Percentiles rank a stretch among this genome's conserved stretches.
Evolutionary conservation across 2,113 vertebrate species (phyloP).

Genomic region (Coptodon rendalli): DNA sequence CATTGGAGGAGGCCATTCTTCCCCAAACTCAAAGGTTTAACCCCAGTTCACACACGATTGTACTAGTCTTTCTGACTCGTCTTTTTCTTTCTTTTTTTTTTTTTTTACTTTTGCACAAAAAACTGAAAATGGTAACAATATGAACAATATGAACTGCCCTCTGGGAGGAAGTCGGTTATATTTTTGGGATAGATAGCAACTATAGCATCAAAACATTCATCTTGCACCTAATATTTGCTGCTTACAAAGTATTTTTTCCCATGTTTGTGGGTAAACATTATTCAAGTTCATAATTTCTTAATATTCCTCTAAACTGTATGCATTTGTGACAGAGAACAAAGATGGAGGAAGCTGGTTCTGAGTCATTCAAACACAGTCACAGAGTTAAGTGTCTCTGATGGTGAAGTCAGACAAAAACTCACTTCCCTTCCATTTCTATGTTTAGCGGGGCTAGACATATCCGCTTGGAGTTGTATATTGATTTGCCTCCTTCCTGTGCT

Average conservation of each 20-base stretch:
- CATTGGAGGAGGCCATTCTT: accelerated
- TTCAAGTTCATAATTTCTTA: not conserved
- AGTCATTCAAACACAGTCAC: not conserved
- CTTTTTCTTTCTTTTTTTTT: accelerated
- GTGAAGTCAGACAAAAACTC: not conserved
- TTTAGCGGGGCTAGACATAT: not conserved
- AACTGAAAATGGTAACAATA: not conserved
- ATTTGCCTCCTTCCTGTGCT: not conserved
- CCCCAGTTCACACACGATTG: not conserved
- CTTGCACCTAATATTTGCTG: not conserved
- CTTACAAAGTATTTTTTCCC: not conserved
- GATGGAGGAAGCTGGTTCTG: not conserved
- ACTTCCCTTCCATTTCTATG: not conserved
- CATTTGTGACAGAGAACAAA: not conserved
- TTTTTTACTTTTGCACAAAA: not conserved
- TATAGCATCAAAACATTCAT: not conserved
- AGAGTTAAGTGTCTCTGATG: not conserved
- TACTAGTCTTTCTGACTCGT: accelerated
- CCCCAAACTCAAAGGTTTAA: not conserved
- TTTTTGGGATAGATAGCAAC: not conserved
- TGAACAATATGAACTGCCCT: not conserved
- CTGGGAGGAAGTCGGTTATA: accelerated
- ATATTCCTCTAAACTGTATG: not conserved
- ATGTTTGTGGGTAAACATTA: not conserved
- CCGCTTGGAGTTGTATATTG: not conserved